A percentile compares a stretch with the other conserved stretches of the same genome.
Conservation (phyloP, 1,140 invertebrate genomes). For the Bombyx mori region DNA sequence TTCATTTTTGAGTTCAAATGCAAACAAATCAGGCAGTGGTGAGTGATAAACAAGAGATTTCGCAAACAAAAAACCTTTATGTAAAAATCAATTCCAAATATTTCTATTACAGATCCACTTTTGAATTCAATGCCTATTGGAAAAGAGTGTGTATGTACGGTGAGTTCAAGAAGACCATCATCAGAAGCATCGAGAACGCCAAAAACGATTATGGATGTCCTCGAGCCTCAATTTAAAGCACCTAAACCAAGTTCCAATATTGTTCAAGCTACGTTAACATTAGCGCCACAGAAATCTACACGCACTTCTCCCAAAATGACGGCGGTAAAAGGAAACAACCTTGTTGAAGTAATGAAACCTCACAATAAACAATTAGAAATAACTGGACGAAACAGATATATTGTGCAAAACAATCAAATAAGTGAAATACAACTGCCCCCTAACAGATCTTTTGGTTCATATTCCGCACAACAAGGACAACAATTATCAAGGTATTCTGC, state of each 20-base stretch:
- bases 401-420: constrained; percentile 70
- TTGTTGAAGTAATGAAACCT: constrained; percentile 55
- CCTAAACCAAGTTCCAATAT: constrained; percentile 45
- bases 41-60: constrained; percentile 21
- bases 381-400: constrained; percentile 65
- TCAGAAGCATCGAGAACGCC: constrained; percentile 67
- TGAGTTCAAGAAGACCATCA: constrained; percentile 66
- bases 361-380: constrained; percentile 63
- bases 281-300: constrained; percentile 62
- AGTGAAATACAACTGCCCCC: constrained; percentile 66
- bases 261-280: constrained; percentile 63
- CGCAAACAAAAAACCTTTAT: too few species aligned
- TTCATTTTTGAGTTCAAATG: constrained; percentile 68
- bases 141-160: constrained; percentile 64
- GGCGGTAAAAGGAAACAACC: constrained; percentile 55
- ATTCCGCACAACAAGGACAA: constrained; percentile 62
- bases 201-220: constrained; percentile 61
- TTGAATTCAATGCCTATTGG: constrained; percentile 54
- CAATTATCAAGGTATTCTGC: constrained; percentile 73
- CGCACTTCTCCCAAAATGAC: constrained; percentile 62
- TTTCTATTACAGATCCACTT: constrained; percentile 61
- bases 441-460: constrained; percentile 57
- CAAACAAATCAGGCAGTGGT: constrained; percentile 76
- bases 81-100: constrained; percentile 3
- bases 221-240: constrained; percentile 56